These are phyloP conservation scores for Criorhina ranunculi DNA, from an alignment of 2,888 invertebrate genomes.

Conservation along the genomic window DNA sequence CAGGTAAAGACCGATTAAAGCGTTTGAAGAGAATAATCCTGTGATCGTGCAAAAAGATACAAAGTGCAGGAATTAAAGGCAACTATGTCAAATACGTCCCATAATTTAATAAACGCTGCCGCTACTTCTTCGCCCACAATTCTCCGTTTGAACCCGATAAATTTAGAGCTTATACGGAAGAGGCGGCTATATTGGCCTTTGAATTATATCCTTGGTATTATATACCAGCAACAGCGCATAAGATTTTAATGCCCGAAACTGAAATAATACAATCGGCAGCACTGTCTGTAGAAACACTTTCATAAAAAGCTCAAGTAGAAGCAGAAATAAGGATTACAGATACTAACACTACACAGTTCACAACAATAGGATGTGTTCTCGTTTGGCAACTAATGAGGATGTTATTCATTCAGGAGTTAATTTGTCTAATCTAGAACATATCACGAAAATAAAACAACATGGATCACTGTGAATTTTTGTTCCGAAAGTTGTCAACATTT, in stretches of 20 bases:
- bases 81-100: too few species aligned
- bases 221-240: slow-evolving; percentile 55
- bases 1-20: too few species aligned
- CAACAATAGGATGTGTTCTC: slow-evolving; percentile 43
- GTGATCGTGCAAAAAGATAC: too few species aligned
- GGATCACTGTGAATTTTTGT: too few species aligned
- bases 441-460: too few species aligned
- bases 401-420: too few species aligned
- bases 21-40: too few species aligned
- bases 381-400: neutral
- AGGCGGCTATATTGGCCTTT: slow-evolving; percentile 30
- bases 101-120: too few species aligned
- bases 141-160: slow-evolving; percentile 6
- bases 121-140: too few species aligned
- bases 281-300: slow-evolving; percentile 56
- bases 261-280: slow-evolving; percentile 42
- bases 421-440: too few species aligned
- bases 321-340: slow-evolving; percentile 68
- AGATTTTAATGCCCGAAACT: slow-evolving; percentile 23
- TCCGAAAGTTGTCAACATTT: too few species aligned
- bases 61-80: too few species aligned
- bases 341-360: slow-evolving; percentile 44
- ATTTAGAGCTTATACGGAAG: slow-evolving; percentile 23
- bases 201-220: slow-evolving; percentile 47
- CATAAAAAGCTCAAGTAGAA: slow-evolving; percentile 58